Evolutionary conservation across 2,797 vertebrate genomes (phyloP).

Genomic region (Galaxias olidus): DNA sequence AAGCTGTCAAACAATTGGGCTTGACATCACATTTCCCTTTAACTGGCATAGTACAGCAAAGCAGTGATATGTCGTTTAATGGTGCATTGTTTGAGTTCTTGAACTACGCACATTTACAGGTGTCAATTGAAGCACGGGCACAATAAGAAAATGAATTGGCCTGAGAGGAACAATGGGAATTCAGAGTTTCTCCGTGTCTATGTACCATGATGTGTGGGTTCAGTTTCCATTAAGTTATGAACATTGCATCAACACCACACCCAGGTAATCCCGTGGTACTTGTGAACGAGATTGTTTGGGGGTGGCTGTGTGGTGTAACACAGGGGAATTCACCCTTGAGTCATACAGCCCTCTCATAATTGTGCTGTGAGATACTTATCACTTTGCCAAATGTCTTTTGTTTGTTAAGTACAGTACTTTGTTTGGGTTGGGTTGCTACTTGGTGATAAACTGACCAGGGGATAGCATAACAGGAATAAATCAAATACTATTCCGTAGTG

Average conservation of each 20-base stretch:
- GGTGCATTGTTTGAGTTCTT: background rate
- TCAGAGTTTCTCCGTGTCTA: constrained; percentile 24
- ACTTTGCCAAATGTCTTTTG: constrained; percentile 35
- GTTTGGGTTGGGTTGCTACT: constrained; percentile 62
- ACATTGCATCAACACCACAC: constrained; percentile 54
- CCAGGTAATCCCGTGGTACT: constrained; percentile 33
- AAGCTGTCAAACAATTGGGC: constrained; percentile 52
- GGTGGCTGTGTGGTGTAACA: constrained; percentile 41
- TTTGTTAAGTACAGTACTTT: constrained; percentile 13
- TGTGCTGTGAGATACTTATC: constrained; percentile 44
- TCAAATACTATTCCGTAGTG: background rate
- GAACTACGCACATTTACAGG: constrained; percentile 12
- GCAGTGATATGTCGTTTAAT: constrained; percentile 8
- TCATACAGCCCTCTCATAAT: constrained; percentile 20
- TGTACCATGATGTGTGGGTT: background rate
- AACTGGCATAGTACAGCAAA: constrained; percentile 22
- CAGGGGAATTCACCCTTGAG: constrained; percentile 42
- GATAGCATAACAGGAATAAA: background rate
- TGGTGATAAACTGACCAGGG: constrained; percentile 38
- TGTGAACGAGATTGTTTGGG: constrained; percentile 29
- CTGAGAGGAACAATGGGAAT: background rate
- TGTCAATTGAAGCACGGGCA: background rate
- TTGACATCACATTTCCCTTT: constrained; percentile 25
- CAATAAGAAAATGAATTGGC: background rate
- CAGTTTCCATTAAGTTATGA: constrained; percentile 32